These are phyloP conservation scores for Boloria euphrosyne DNA, from an alignment of 2,888 invertebrate genomes.

Conservation along the genomic window DNA sequence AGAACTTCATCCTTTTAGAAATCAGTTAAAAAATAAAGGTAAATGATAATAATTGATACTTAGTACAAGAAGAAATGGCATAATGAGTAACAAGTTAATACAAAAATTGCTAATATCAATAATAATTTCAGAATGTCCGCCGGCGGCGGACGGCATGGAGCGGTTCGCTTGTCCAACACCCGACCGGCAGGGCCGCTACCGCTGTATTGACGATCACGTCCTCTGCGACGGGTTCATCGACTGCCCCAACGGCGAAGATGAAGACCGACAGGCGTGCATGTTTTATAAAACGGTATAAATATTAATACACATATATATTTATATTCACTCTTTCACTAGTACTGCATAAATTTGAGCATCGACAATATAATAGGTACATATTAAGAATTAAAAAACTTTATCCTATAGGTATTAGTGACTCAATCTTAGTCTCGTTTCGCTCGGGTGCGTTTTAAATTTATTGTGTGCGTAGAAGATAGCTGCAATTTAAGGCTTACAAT, in stretches of 20 bases:
- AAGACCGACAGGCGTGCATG: constrained; percentile 96
- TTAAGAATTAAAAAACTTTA: too few relatives aligned
- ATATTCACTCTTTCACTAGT: background rate
- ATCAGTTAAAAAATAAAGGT: background rate
- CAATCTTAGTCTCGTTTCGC: too few relatives aligned
- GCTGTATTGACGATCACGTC: constrained; percentile 97
- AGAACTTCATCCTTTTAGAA: background rate
- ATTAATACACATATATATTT: background rate
- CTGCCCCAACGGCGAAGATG: constrained; percentile 96
- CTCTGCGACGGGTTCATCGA: constrained; percentile 97
- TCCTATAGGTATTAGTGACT: too few relatives aligned
- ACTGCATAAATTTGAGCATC: too few relatives aligned
- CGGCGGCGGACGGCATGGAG: constrained; percentile 96
- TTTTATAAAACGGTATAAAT: constrained; percentile 96
- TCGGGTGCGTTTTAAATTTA: too few relatives aligned
- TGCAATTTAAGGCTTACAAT: too few relatives aligned
- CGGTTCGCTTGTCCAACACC: constrained; percentile 96
- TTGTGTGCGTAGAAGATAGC: too few relatives aligned
- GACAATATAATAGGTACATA: too few relatives aligned
- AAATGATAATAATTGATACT: background rate
- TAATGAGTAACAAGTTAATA: background rate
- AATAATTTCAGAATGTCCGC: constrained; percentile 90
- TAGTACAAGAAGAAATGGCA: background rate
- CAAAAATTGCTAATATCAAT: background rate
- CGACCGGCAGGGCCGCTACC: constrained; percentile 94